Percentiles rank a stretch among this genome's conserved stretches.
Conservation (phyloP, 2,888 invertebrate genomes). For the Epiblema foenella region DNA sequence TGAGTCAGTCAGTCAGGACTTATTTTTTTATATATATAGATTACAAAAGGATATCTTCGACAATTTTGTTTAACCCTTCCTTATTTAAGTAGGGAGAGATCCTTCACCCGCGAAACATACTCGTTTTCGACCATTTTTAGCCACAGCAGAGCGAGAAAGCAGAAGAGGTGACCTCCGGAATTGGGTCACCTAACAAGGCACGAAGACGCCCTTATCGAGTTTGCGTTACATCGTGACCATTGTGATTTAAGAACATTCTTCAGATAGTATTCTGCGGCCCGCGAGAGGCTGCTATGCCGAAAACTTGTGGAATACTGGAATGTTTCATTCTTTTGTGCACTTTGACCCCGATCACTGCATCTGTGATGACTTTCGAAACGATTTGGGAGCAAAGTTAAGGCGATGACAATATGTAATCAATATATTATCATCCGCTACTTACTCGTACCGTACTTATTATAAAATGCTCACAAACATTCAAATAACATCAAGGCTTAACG, state of each 20-base stretch:
- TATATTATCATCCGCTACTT: too few species aligned
- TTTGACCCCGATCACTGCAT: conserved; percentile 13
- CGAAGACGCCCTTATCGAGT: conserved; percentile 48
- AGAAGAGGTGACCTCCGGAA: conserved; percentile 54
- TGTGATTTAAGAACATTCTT: conserved; percentile 38
- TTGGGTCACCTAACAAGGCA: conserved; percentile 60
- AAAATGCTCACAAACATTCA: too few species aligned
- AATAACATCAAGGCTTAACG: too few species aligned
- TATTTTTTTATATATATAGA: too few species aligned
- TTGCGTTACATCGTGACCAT: conserved; percentile 39
- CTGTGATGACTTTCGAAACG: background rate
- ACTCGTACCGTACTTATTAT: too few species aligned
- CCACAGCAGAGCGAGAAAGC: background rate
- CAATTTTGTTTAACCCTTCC: too few species aligned
- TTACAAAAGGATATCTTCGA: too few species aligned
- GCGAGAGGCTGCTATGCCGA: conserved; percentile 32
- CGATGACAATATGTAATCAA: too few species aligned
- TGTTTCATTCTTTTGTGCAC: conserved; percentile 17
- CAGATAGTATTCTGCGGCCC: conserved; percentile 35
- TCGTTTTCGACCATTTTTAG: background rate
- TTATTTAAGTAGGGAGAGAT: background rate
- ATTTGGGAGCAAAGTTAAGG: too few species aligned
- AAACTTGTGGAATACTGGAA: conserved; percentile 29
- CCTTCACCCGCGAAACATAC: background rate
- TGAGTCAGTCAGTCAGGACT: too few species aligned